Evolutionary conservation across 2,888 invertebrate genomes (phyloP), one percentile per base, ranked within the genome.

Genomic region (Ormyrus nitidulus): DNA sequence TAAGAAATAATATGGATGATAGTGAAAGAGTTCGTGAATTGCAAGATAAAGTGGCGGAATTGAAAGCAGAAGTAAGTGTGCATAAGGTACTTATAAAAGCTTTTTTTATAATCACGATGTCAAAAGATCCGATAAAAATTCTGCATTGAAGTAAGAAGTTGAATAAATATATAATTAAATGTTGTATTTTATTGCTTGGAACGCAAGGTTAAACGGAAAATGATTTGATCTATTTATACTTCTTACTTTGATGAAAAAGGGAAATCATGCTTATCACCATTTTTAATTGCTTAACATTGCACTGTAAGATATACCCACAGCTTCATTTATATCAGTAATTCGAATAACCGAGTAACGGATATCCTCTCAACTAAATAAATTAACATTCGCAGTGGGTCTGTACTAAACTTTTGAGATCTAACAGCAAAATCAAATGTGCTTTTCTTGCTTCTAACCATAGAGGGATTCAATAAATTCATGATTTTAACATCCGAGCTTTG

Each of bases 31-130:
- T 97, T 48, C 94, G 97, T 80, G 97, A 98, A 86, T 92, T 98
- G 82, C 97, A 98, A 91, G 97, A 98, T 91, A 96, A 96, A 91
- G 95, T 98, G 83, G 96, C 96, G 56, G 97, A 98, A 90, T 93
- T 98, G 53, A 97, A 97, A 92, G 96, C 98, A 74, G 98, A 98
- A 95, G 98, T 98, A 92, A 92, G 92, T 89, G 56, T 68, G 44
- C 58, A 56, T 48, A 64, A 65, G 73, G 68, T 72, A 62, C 49
- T 73, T 66, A 13, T 62, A 73, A 62, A 19, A 66, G 46, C 34
- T 34, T 44, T 71, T 71, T 64, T 13, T 73, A 7, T 7, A 53
- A 48, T 72, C 76, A 62, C 56, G 62, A 66, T 66, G 56, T 81
- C 19, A 81, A 58, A 68, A 75, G 71, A 78, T 48, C 68, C 51